Base-by-base conservation (phyloP, 2,888 invertebrate genomes). In the Ennomos erosarius region DNA sequence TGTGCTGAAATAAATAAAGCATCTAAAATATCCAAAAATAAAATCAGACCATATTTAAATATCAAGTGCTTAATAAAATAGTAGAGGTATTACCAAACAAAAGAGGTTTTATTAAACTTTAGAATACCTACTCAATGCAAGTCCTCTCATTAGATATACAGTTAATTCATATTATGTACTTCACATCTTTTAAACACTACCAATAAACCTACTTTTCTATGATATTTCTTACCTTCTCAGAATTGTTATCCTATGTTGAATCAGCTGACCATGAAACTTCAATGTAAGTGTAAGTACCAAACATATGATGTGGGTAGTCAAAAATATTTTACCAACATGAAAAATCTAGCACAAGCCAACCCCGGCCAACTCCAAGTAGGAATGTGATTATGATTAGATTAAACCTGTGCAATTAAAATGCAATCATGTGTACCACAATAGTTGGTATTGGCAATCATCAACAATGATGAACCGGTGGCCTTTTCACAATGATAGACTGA, bases 361-460 rank as follows among this genome's bases (percentile, higher is more conserved):
- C 46, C 38, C 9, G 33, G 54, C 45, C 11, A 34, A 47, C 48
- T 47, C 40, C 54, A 46, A 59, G 49, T 37, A 45, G 44, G 50
- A 57, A 47, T 52, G 38, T 54, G 62, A 64, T 58, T 70, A 67
- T 64, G 56, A 65, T 55, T 56, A 57, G 62, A 64, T 58, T 70
- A 67, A 64, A 57, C 65, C 54, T 56, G 58, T 58, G 58, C 57
- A 82, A 82, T 81, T 84, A 81, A 74, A 77, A 65, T 82, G 78
- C 78, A 81, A 76, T 74, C 70, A 79, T 36, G 45, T 40, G 73
- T 67, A 62, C 68, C 71, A 76, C 76, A 77, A 78, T 75, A 66
- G 62, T 55, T 66, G 40, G 72, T 76, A 75, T 75, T 73, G 69
- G 67, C 65, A 75, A 65, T 72, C 55, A 58, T 64, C 68, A 68